These are phyloP conservation scores for Grantiella picta DNA, from an alignment of 2,113 vertebrate genomes.

Conservation along the genomic window DNA sequence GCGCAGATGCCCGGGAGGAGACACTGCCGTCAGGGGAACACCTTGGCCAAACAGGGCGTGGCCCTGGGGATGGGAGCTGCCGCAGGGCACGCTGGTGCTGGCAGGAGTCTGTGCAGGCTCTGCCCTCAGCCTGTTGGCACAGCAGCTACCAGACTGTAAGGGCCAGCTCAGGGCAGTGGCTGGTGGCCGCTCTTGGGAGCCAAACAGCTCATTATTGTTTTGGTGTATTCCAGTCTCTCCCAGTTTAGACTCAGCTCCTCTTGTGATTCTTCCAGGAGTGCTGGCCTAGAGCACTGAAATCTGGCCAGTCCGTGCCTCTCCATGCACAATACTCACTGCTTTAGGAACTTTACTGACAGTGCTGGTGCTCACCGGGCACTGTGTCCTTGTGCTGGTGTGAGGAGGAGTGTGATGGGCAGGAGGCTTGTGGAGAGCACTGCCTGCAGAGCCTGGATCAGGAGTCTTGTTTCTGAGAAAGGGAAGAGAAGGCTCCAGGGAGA, in stretches of 20 bases:
- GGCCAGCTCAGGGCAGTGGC: neutral
- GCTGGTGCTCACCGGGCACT: fast-evolving
- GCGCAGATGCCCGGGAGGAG: neutral
- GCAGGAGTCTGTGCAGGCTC: neutral
- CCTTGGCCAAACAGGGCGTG: conserved; percentile 42
- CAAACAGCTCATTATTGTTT: neutral
- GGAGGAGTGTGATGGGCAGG: neutral
- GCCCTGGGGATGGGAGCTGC: neutral
- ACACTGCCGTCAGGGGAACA: neutral
- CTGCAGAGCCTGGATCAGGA: fast-evolving
- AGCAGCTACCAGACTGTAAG: fast-evolving
- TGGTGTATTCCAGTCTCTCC: neutral
- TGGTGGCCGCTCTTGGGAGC: neutral
- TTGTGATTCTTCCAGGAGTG: neutral
- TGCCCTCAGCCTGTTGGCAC: neutral
- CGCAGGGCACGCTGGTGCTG: fast-evolving
- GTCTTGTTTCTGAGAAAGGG: neutral
- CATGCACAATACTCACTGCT: fast-evolving
- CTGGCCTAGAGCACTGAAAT: neutral
- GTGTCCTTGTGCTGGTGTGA: neutral
- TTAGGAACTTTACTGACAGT: fast-evolving
- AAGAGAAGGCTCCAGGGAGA: neutral
- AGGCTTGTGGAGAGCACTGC: neutral
- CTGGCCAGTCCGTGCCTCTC: neutral
- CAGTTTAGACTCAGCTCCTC: neutral